Base-by-base conservation (phyloP, 2,113 vertebrate genomes). In the Muntiacus reevesi region DNA sequence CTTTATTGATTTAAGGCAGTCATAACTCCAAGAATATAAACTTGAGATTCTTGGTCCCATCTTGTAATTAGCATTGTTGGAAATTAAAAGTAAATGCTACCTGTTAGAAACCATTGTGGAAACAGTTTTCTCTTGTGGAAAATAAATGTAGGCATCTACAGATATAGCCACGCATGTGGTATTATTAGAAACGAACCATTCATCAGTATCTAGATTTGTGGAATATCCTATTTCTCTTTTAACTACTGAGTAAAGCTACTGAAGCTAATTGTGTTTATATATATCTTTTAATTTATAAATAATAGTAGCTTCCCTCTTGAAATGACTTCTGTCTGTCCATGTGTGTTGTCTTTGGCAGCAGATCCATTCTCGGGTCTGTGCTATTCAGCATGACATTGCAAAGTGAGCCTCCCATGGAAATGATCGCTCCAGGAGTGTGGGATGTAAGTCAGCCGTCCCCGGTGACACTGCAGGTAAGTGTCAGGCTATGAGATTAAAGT, bases 381-480 rank as follows among this genome's bases (percentile, higher is more conserved):
- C 98, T 99, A 5, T 96, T 98, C 76, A 98, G 97, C 83, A 86
- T 98, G 98, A 97, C 87, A 0, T 55, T 93, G 27, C 45, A 90
- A 97, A 95, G 55, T 76, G 57, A 87, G 0, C 96, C 98, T 33
- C 86, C 98, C 28, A 52, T 95, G 6, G 50, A 98, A 5, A 12
- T 97, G 82, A 71, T 98, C 33, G 74, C 98, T 27, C 98, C 99
- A 0, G 98, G 96, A 90, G 89, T 98, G 57, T 98, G 98, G 94
- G 98, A 96, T 54, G 7, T 71, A 3, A 97, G 96, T 21, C 96
- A 97, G 13, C 98, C 98, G 14, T 96, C 97, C 33, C 96, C 98
- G 0, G 89, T 98, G 88, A 98, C 79, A 0, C 17, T 99, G 57
- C 99, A 99, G 98, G 99, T 99, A 95, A 97, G 98, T 50, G 50